Evolutionary conservation across 2,797 vertebrate genomes (phyloP).

Genomic region (Ctenosaura bakeri): DNA sequence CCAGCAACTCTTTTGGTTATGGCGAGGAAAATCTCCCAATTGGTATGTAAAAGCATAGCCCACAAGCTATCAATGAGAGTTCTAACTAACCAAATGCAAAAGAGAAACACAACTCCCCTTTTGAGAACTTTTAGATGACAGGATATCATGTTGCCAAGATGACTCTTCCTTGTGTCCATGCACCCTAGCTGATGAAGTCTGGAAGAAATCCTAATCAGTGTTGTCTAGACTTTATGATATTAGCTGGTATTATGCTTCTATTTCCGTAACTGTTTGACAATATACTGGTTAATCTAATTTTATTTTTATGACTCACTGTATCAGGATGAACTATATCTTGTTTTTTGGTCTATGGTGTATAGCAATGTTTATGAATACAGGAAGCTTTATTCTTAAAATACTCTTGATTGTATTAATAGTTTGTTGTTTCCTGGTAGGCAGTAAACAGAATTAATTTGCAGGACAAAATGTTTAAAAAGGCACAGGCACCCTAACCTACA

Average conservation of each 20-base stretch:
- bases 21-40: no score
- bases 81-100: slow-evolving; percentile 22
- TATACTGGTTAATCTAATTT: slow-evolving; percentile 36
- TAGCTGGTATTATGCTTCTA: background rate
- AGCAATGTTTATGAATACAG: background rate
- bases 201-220: slow-evolving; percentile 28
- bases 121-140: slow-evolving; percentile 17
- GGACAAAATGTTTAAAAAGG: background rate
- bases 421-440: background rate
- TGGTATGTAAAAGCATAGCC: background rate
- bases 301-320: slow-evolving; percentile 36
- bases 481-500: background rate
- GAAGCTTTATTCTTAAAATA: slow-evolving; percentile 22
- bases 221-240: slow-evolving; percentile 28
- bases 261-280: slow-evolving; percentile 38
- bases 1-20: no score
- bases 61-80: background rate
- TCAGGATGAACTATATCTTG: slow-evolving; percentile 31
- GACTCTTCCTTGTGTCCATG: slow-evolving; percentile 7
- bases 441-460: background rate
- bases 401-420: slow-evolving; percentile 14
- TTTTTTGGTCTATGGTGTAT: slow-evolving; percentile 26
- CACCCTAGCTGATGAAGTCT: slow-evolving; percentile 16
- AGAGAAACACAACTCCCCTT: slow-evolving; percentile 6
- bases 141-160: slow-evolving; percentile 4